Percentiles rank a stretch among this genome's conserved stretches.
These are phyloP conservation scores for Charanyca ferruginea DNA, from an alignment of 2,888 invertebrate species.

Conservation along the genomic window DNA sequence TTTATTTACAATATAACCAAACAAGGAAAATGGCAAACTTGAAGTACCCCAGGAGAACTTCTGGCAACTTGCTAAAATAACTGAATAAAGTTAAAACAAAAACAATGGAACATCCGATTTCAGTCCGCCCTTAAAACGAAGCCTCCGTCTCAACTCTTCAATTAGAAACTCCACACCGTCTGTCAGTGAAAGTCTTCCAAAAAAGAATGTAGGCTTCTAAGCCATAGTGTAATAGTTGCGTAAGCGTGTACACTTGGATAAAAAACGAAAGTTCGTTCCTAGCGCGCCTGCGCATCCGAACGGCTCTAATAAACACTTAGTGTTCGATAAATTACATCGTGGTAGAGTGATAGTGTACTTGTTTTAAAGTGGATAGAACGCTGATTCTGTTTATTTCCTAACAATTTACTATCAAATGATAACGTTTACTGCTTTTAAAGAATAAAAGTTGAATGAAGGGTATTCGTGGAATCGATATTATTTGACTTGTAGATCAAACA, in stretches of 20 bases:
- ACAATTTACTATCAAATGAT: slow-evolving; percentile 18
- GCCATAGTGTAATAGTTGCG: slow-evolving; percentile 57
- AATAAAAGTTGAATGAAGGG: neutral
- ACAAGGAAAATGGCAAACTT: slow-evolving; percentile 3
- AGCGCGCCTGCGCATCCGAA: slow-evolving; percentile 64
- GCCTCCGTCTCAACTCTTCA: slow-evolving; percentile 34
- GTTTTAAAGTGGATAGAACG: slow-evolving; percentile 4
- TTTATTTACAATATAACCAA: slow-evolving; percentile 16
- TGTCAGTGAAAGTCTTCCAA: slow-evolving; percentile 59
- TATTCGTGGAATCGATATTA: neutral
- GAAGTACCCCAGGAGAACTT: slow-evolving; percentile 7
- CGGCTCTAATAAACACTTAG: slow-evolving; percentile 53
- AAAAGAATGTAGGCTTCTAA: slow-evolving; percentile 54
- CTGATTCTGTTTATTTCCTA: slow-evolving; percentile 9
- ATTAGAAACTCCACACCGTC: slow-evolving; percentile 55
- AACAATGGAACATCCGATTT: slow-evolving; percentile 27
- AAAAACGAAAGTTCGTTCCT: slow-evolving; percentile 65
- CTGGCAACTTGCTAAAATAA: slow-evolving; percentile 27
- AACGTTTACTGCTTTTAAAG: neutral
- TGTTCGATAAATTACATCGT: slow-evolving; percentile 50
- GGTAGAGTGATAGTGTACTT: slow-evolving; percentile 21
- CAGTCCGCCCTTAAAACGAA: slow-evolving; percentile 34
- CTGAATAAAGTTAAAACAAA: slow-evolving; percentile 34
- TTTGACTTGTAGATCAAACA: neutral
- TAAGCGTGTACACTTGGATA: slow-evolving; percentile 49